Conservation (phyloP, 2,797 vertebrate genomes). For the Huso huso region DNA sequence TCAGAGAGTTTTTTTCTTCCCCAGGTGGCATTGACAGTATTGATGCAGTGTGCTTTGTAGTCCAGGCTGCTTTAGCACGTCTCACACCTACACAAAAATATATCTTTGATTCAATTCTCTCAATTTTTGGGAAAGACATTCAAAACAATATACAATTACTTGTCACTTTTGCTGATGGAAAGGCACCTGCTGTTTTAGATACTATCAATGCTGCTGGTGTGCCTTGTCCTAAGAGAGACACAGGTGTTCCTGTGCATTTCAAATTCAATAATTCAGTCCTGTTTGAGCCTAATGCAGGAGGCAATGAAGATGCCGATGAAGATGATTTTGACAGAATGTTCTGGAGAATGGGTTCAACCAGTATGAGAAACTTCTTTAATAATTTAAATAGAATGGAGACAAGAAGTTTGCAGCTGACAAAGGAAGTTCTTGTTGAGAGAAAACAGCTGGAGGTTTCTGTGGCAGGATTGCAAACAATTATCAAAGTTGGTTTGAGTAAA, state of each 20-base stretch:
- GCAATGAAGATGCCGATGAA: too few species aligned
- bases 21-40: too few species aligned
- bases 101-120: too few species aligned
- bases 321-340: background rate
- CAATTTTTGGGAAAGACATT: too few species aligned
- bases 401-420: conserved; percentile 8
- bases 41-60: too few species aligned
- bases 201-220: background rate
- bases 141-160: too few species aligned
- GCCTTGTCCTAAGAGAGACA: background rate
- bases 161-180: conserved; percentile 1
- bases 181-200: background rate
- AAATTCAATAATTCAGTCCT: conserved; percentile 12
- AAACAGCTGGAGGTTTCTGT: background rate
- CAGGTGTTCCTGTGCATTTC: too few species aligned
- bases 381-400: background rate
- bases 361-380: background rate
- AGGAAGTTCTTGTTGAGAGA: conserved; percentile 9
- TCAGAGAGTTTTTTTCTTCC: too few species aligned
- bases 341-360: background rate
- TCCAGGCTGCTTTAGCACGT: too few species aligned
- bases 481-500: background rate
- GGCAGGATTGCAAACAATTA: background rate
- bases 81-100: too few species aligned
- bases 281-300: background rate